Evolutionary conservation across 2,113 vertebrate genomes (phyloP).

Genomic region (Hypocryptadius cinnamomeus): DNA sequence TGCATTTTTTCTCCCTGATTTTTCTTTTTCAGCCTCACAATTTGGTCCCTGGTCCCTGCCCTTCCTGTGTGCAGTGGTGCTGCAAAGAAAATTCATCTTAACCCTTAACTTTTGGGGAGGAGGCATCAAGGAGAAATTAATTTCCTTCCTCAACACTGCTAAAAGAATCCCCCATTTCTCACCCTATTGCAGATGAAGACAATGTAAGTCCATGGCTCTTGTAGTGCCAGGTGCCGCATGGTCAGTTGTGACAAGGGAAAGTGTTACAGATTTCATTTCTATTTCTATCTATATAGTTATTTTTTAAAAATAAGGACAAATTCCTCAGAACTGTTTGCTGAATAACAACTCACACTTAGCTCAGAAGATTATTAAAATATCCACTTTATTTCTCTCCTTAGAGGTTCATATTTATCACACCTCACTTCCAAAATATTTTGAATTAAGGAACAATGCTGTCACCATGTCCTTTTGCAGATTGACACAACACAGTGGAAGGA

Average conservation of each 20-base stretch:
- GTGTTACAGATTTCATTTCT: not conserved
- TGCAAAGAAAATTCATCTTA: not conserved
- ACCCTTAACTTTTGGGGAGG: not conserved
- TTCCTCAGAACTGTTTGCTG: not conserved
- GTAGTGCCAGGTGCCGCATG: not conserved
- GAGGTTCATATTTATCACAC: not conserved
- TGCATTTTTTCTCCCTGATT: accelerated
- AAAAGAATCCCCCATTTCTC: not conserved
- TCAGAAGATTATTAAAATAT: not conserved
- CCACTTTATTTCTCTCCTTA: not conserved
- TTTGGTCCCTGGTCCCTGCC: not conserved
- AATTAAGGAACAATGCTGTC: not conserved
- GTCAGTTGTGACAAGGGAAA: not conserved
- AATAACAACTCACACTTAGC: not conserved
- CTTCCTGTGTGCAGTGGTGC: not conserved
- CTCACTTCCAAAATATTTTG: not conserved
- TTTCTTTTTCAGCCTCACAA: not conserved
- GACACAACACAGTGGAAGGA: not conserved
- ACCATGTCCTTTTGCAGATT: not conserved
- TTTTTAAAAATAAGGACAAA: not conserved
- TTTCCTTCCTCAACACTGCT: not conserved
- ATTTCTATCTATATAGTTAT: not conserved
- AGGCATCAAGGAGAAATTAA: not conserved
- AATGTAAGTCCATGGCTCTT: not conserved
- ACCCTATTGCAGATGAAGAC: not conserved